These are phyloP conservation scores for Scaeva pyrastri DNA, from an alignment of 2,888 invertebrate species.

Conservation along the genomic window DNA sequence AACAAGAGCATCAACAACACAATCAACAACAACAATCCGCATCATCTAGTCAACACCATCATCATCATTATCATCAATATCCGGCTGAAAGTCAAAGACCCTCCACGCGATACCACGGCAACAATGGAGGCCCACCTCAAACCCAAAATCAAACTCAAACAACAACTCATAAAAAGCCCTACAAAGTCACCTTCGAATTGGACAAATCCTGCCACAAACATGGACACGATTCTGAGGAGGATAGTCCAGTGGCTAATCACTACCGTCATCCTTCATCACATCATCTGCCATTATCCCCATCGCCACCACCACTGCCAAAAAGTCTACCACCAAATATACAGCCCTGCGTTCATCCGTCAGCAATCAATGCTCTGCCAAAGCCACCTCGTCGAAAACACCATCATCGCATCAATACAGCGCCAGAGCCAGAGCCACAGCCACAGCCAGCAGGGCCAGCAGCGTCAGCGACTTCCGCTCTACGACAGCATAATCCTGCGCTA, in stretches of 20 bases:
- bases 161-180: constrained; percentile 47
- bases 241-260: constrained; percentile 41
- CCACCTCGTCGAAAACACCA: constrained; percentile 80
- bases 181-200: constrained; percentile 76
- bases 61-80: constrained; percentile 31
- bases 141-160: neutral
- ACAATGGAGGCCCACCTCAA: constrained; percentile 26
- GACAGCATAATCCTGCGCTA: constrained; percentile 46
- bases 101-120: neutral
- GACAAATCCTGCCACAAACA: constrained; percentile 43
- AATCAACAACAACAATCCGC: constrained; percentile 60
- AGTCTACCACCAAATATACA: constrained; percentile 77
- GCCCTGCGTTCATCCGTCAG: constrained; percentile 55
- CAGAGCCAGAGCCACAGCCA: neutral
- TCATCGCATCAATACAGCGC: constrained; percentile 43
- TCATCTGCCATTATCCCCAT: constrained; percentile 67
- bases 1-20: constrained; percentile 43
- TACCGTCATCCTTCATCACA: constrained; percentile 59
- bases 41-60: constrained; percentile 70
- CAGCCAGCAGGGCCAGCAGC: constrained; percentile 29
- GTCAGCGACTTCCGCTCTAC: constrained; percentile 45
- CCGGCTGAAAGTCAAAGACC: constrained; percentile 50
- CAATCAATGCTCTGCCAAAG: constrained; percentile 81
- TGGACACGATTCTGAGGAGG: constrained; percentile 35
- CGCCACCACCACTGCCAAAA: constrained; percentile 78